Conservation (phyloP, 2,888 invertebrate species). For the Harpalus rubripes region DNA sequence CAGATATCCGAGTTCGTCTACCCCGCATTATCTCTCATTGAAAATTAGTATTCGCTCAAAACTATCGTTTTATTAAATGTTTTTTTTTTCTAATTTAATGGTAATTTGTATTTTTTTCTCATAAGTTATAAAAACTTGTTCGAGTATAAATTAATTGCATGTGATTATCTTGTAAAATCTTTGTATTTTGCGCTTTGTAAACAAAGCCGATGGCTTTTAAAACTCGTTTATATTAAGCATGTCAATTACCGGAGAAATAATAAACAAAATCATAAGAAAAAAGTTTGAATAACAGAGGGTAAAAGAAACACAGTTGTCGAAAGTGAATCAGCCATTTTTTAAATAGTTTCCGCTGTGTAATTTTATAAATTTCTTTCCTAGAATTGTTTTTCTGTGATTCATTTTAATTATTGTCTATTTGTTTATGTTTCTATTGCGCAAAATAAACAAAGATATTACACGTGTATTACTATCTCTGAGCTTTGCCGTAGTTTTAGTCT, state of each 20-base stretch:
- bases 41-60: conserved; percentile 21
- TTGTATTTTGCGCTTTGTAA: conserved; percentile 33
- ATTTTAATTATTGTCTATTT: background rate
- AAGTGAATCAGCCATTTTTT: background rate
- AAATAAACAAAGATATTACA: no score
- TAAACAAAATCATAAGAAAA: conserved; percentile 15
- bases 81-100: conserved; percentile 11
- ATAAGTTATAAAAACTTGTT: conserved; percentile 32
- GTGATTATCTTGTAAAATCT: conserved; percentile 47
- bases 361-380: background rate
- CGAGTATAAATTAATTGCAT: conserved; percentile 29
- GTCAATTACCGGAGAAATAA: conserved; percentile 22
- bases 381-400: background rate
- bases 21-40: conserved; percentile 27
- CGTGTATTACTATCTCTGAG: no score
- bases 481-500: no score
- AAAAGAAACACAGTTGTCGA: background rate
- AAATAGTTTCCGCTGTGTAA: background rate
- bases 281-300: background rate
- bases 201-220: conserved; percentile 52
- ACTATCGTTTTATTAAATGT: background rate
- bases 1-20: conserved; percentile 46
- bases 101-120: conserved; percentile 45
- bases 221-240: conserved; percentile 48
- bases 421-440: background rate